Evolutionary conservation across 2,113 vertebrate species (phyloP).

Genomic region (Campylomormyrus tamandua): DNA sequence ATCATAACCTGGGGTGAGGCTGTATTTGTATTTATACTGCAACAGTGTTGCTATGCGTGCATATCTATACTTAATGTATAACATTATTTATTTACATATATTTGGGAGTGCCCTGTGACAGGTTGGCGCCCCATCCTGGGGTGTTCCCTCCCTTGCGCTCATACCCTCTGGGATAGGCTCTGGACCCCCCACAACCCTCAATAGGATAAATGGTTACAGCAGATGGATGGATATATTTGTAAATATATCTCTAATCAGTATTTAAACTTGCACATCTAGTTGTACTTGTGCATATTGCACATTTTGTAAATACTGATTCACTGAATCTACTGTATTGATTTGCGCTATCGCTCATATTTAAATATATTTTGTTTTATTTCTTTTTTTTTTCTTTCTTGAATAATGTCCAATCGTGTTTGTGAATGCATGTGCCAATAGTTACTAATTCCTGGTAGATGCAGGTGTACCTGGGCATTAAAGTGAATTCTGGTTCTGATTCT

Average conservation of each 20-base stretch:
- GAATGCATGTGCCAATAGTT: not conserved
- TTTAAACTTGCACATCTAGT: not conserved
- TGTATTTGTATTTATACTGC: no score
- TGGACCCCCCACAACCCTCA: no score
- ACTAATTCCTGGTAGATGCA: not conserved
- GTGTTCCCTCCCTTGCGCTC: no score
- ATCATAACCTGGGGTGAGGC: no score
- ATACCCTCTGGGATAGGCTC: no score
- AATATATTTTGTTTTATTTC: not conserved
- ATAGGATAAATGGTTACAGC: no score
- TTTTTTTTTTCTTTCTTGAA: not conserved
- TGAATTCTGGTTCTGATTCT: not conserved
- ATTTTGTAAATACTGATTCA: not conserved
- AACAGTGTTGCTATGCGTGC: not conserved
- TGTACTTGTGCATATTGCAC: not conserved
- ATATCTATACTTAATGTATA: not conserved
- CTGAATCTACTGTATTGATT: not conserved
- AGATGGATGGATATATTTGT: not conserved
- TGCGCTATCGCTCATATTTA: not conserved
- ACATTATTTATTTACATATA: not conserved
- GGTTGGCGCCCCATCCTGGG: no score
- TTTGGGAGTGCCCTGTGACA: no score
- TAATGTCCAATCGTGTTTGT: not conserved
- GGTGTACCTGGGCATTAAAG: not conserved
- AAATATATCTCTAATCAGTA: not conserved